Base-by-base conservation (phyloP, 2,888 invertebrate genomes). In the Listrodromus nycthemerus region DNA sequence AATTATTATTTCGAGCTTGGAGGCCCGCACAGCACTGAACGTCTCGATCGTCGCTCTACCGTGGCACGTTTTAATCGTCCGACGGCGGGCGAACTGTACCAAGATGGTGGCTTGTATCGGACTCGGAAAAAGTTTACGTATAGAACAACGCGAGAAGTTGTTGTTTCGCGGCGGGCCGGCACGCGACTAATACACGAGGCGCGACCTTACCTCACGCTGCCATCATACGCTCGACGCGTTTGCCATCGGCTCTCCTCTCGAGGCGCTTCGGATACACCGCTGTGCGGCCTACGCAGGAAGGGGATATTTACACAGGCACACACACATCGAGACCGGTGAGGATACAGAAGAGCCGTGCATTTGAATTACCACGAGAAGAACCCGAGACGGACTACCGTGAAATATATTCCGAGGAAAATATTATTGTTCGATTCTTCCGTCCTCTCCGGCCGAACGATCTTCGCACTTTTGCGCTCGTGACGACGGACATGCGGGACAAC, bases 121-220 rank as follows among this genome's bases (percentile, higher is more conserved):
- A 55, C 21, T 10, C 7, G 21, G 21, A 24, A 13, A 2, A 37
- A 65, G 37, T 65, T 65, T 19, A 19, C 5, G 33, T 4, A 37
- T 19, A 21, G 33, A 37, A 19, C 10, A 33, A 69, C 19, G 50
- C 30, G 76, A 30, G 69, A 83, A 86, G 86, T 82, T 87, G 84
- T 85, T 83, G 87, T 87, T 94, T 94, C 92, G 94, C 93, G 88
- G 93, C 94, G 90, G 93, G 94, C 90, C 94, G 93, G 91, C 93
- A 94, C 93, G 94, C 95, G 94, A 95, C 92, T 91, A 91, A 89
- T 84, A 84, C 88, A 87, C 85, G 88, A 86, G 87, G 87, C 89
- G 61, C 89, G 88, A 88, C 89, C 89, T 91, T 90, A 94, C 84
- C 81, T 84, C 84, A 84, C 84, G 78, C 81, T 74, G 80, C 65